Conservation (phyloP, 92 coral and sea anemone species). For the Chrysogorgia sp. region DNA sequence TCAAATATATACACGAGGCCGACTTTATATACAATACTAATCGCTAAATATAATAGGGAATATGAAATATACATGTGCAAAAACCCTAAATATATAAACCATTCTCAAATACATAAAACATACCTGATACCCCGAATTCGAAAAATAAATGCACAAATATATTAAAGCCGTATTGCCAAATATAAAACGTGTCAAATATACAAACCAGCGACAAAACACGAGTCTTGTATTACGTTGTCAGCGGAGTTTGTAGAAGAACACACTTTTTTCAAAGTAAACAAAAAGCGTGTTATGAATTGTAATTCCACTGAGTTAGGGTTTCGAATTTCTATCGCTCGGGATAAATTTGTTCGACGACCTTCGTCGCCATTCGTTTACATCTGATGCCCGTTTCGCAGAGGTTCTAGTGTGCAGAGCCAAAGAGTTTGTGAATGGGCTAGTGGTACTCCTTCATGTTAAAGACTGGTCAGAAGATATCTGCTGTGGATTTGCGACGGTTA, state of each 20-base stretch:
- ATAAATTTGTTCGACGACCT: slow-evolving; percentile 2
- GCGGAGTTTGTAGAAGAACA: too few species aligned
- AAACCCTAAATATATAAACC: too few species aligned
- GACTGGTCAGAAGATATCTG: not conserved
- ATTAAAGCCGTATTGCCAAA: too few species aligned
- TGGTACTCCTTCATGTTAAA: not conserved
- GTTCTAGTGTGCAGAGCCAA: slow-evolving; percentile 22
- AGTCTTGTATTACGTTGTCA: too few species aligned
- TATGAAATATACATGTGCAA: too few species aligned
- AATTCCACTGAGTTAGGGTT: not conserved
- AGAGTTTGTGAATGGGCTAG: slow-evolving; percentile 2
- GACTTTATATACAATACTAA: too few species aligned
- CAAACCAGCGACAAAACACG: not conserved
- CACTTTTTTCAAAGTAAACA: not conserved
- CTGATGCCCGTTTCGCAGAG: slow-evolving; percentile 22
- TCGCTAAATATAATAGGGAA: too few species aligned
- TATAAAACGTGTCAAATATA: not conserved
- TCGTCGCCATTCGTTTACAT: slow-evolving; percentile 26
- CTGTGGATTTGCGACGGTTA: not conserved
- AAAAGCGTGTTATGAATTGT: not conserved
- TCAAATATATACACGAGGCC: too few species aligned
- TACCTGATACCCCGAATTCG: too few species aligned
- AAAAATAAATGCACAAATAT: too few species aligned
- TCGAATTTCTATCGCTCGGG: slow-evolving; percentile 9
- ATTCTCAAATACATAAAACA: too few species aligned